phyloP scores from a whole-genome alignment of 2,888 invertebrate genomes.

The Gisinianus flammeolus region DNA sequence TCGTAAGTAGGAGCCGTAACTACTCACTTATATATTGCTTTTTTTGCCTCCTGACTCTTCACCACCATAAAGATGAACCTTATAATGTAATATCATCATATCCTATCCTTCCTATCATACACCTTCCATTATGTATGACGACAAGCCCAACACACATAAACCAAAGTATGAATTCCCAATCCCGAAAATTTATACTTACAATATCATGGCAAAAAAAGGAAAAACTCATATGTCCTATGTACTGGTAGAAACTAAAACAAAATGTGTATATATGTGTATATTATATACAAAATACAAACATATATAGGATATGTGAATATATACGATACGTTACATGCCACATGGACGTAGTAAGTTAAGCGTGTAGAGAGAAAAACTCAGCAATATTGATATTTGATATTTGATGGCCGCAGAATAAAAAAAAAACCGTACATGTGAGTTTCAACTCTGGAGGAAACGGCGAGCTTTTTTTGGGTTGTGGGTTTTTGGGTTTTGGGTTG shows the following conservation, averaged over 20 bases:
- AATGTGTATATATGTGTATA: too few species aligned
- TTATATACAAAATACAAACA: neutral
- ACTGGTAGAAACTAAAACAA: too few species aligned
- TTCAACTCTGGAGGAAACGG: neutral
- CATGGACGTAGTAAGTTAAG: neutral
- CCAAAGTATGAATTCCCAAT: slow-evolving; percentile 3
- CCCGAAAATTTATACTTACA: neutral
- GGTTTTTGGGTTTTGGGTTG: neutral
- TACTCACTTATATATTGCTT: neutral
- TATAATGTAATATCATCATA: neutral
- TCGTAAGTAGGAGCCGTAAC: neutral
- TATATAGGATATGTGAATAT: neutral
- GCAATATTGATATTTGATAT: neutral
- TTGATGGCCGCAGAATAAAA: neutral
- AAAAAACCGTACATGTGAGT: neutral
- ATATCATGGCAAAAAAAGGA: neutral
- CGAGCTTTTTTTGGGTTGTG: too few species aligned
- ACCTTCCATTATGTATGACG: slow-evolving; percentile 10
- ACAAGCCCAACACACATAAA: neutral
- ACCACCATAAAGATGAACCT: neutral
- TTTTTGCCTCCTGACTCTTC: neutral
- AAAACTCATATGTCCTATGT: too few species aligned
- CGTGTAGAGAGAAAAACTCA: neutral
- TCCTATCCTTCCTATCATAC: neutral
- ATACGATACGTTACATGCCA: neutral